Evolutionary conservation across 2,888 invertebrate species (phyloP), one percentile per base, ranked within the genome.

Genomic region (Pterobdella sp.): DNA sequence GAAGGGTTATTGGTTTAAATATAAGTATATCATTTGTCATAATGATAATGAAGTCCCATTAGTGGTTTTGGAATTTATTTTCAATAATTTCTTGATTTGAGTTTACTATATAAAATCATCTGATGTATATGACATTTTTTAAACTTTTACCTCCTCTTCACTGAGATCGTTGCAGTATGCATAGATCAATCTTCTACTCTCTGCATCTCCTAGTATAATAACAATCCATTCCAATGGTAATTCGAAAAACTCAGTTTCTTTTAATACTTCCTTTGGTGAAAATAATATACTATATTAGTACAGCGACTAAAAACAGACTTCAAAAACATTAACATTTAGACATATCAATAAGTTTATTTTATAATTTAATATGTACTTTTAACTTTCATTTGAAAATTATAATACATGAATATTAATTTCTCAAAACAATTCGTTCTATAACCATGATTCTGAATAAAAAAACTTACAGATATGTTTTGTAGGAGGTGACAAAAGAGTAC

Each of bases 401-500:
- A n/a, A n/a, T n/a, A n/a, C n/a, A n/a, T 4, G 18, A 31, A 26
- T 60, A 60, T 18, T 18, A 0, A 60, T 31, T 1, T 31, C 60
- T 14, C 31, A 4, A 10, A 60, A 3, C 1, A 26, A 56, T 26
- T 56, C 26, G 1, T 56, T 56, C 56, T 31, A 18, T 1, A 4
- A 22, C 60, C 60, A 4, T 31, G 31, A 14, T 31, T 31, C 26
- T 10, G 4, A 29, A 65, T 34, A 3, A 14, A 3, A 3, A 4
- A 1, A 52, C 71, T 52, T 10, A 71, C 71, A 22, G 56, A 4
- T 18, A 71, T 71, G 22, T 71, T 56, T 71, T 71, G 56, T n/a
- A 71, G 71, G 63, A 71, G 34, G 36, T 35, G 63, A 26, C 71
- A 63, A n/a, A 71, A 36, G 4, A 71, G n/a, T 1, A 71, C 71